These are phyloP conservation scores for Trachymyrmex septentrionalis DNA, from an alignment of 1,140 invertebrate genomes.

Conservation along the genomic window DNA sequence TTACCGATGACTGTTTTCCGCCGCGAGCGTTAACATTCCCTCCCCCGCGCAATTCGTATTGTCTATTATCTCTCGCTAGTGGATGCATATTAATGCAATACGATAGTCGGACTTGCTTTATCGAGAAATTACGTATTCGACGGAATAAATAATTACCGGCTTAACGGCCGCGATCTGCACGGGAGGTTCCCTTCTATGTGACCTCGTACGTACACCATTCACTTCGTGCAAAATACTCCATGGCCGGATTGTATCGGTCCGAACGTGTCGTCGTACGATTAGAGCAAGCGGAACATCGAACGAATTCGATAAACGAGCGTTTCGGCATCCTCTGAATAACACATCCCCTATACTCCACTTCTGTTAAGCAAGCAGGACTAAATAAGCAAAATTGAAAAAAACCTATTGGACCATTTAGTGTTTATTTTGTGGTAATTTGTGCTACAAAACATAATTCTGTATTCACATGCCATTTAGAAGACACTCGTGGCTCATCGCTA, in stretches of 20 bases:
- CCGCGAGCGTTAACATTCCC: not conserved
- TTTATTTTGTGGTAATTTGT: too few relatives aligned
- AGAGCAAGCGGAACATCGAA: constrained; percentile 16
- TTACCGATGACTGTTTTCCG: not conserved
- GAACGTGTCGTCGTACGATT: constrained; percentile 6
- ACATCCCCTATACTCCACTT: not conserved
- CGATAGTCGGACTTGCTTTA: constrained; percentile 24
- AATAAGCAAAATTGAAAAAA: too few relatives aligned
- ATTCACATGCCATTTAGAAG: too few relatives aligned
- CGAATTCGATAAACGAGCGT: not conserved
- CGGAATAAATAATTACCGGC: constrained; percentile 60
- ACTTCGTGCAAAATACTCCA: constrained; percentile 59
- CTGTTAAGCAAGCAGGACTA: too few relatives aligned
- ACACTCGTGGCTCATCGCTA: too few relatives aligned
- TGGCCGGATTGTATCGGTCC: not conserved
- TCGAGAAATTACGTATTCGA: constrained; percentile 48
- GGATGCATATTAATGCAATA: constrained; percentile 41
- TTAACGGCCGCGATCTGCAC: constrained; percentile 52
- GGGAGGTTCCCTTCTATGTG: constrained; percentile 64
- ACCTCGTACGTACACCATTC: constrained; percentile 65
- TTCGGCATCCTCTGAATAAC: not conserved
- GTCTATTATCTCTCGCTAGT: constrained; percentile 11
- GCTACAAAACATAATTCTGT: too few relatives aligned
- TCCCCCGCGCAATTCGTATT: not conserved
- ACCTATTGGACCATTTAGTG: too few relatives aligned